Conservation (phyloP, 2,113 vertebrate genomes). For the Halcyon malimbica region DNA sequence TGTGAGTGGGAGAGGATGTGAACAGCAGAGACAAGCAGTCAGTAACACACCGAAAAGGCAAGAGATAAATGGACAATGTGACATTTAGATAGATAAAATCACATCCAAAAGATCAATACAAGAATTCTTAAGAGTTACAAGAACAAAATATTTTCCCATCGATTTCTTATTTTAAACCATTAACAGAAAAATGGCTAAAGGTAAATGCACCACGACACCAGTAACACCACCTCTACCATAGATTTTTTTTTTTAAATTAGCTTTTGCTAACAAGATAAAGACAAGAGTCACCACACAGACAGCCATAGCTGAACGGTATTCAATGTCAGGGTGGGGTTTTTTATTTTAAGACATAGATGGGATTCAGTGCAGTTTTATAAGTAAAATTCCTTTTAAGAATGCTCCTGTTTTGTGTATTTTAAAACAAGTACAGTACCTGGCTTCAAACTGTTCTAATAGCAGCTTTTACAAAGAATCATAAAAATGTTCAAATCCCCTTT, state of each 20-base stretch:
- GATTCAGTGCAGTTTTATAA: neutral
- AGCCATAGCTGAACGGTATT: neutral
- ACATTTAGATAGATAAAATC: slow-evolving; percentile 67
- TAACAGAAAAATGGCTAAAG: slow-evolving; percentile 55
- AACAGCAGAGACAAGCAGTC: neutral
- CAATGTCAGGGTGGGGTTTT: neutral
- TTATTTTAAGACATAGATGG: neutral
- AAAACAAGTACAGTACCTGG: neutral
- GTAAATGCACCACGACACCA: neutral
- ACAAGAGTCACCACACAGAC: neutral
- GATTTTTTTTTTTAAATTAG: neutral
- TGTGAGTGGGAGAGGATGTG: neutral
- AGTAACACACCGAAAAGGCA: neutral
- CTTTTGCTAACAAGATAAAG: slow-evolving; percentile 21
- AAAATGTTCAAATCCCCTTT: slow-evolving; percentile 58
- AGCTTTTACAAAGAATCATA: slow-evolving; percentile 38
- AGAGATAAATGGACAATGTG: slow-evolving; percentile 54
- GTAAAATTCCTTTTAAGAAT: neutral
- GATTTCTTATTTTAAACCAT: slow-evolving; percentile 72
- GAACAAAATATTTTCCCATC: slow-evolving; percentile 72
- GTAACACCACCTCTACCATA: neutral
- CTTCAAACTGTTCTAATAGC: neutral
- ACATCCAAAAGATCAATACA: slow-evolving; percentile 53
- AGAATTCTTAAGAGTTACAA: slow-evolving; percentile 72
- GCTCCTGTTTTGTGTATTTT: neutral